phyloP scores from a whole-genome alignment of 2,888 invertebrate species.

The Limnephilus marmoratus region DNA sequence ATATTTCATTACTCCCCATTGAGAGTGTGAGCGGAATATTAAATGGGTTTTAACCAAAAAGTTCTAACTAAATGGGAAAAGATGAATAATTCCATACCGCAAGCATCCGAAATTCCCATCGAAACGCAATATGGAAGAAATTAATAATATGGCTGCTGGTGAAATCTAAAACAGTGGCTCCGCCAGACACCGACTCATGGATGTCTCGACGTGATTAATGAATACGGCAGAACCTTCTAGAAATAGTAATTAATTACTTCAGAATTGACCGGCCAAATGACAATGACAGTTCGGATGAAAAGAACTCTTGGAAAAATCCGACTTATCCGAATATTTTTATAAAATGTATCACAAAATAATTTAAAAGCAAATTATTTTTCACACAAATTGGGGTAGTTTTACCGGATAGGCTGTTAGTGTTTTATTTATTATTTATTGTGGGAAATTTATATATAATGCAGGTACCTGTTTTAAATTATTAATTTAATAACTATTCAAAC shows the following conservation, averaged over 20 bases:
- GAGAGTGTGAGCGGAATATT: slow-evolving; percentile 28
- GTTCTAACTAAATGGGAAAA: slow-evolving; percentile 14
- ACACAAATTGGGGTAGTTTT: too few relatives aligned
- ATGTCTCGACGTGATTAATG: neutral
- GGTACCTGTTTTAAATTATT: too few relatives aligned
- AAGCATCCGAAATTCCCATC: neutral
- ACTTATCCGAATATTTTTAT: neutral
- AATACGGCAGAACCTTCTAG: neutral
- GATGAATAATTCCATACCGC: neutral
- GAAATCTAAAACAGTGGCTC: neutral
- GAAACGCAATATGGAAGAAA: neutral
- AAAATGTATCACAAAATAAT: neutral
- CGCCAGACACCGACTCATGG: neutral
- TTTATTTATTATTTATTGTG: too few relatives aligned
- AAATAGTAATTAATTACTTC: neutral
- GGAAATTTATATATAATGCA: too few relatives aligned
- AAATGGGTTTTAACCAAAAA: slow-evolving; percentile 14
- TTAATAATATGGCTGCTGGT: neutral
- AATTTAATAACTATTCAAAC: too few relatives aligned
- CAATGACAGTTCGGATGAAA: neutral
- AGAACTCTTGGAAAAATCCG: neutral
- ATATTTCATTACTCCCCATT: slow-evolving; percentile 7
- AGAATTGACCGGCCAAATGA: neutral
- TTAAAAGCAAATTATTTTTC: neutral
- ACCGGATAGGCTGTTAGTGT: too few relatives aligned